phyloP scores from a whole-genome alignment of 2,888 invertebrate species.

The Lamellibrachia columna region DNA sequence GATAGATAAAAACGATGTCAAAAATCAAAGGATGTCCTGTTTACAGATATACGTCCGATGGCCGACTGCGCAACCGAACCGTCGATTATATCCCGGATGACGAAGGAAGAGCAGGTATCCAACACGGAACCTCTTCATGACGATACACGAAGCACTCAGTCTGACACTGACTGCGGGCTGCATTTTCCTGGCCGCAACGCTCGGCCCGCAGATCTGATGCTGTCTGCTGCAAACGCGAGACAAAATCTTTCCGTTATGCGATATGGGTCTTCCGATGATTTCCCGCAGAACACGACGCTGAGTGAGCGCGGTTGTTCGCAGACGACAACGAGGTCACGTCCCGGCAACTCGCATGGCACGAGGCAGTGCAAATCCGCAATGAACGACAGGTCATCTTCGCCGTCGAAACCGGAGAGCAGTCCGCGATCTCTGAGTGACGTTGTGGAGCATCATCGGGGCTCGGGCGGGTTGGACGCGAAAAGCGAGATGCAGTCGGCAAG shows the following conservation, averaged over 20 bases:
- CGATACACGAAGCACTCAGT: no score
- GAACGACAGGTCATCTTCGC: no score
- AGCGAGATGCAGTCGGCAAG: no score
- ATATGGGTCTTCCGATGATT: neutral
- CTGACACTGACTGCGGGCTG: no score
- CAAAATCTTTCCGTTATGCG: neutral
- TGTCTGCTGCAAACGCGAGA: neutral
- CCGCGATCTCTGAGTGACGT: no score
- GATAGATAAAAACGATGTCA: neutral
- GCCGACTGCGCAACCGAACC: neutral
- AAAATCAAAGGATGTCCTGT: neutral
- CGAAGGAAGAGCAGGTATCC: neutral
- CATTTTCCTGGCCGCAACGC: neutral
- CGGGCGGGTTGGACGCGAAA: no score
- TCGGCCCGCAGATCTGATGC: neutral
- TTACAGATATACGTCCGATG: neutral
- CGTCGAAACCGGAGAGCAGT: no score
- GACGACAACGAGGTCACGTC: neutral
- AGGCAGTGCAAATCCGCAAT: no score
- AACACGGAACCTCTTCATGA: neutral
- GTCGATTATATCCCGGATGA: neutral
- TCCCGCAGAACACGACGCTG: no score
- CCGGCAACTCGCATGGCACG: neutral
- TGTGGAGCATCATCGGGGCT: no score
- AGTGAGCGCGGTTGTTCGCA: neutral